These are phyloP conservation scores for Pseudomyrmex pallidus DNA, from an alignment of 1,140 invertebrate genomes.

Conservation along the genomic window DNA sequence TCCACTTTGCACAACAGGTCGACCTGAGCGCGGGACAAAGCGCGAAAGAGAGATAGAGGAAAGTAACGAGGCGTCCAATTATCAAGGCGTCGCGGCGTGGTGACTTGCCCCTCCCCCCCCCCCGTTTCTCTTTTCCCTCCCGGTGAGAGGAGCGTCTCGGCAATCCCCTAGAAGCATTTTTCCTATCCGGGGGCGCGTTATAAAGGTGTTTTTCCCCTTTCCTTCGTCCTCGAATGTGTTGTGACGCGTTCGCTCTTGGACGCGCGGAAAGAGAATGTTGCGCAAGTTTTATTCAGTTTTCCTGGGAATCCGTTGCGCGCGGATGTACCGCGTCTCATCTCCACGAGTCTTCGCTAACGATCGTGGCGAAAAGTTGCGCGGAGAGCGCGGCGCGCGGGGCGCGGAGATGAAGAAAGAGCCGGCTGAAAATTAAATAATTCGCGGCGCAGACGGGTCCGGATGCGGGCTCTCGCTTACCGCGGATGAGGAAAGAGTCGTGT, in stretches of 20 bases:
- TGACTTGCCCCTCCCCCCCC: conserved; percentile 54
- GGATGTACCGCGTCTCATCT: conserved; percentile 48
- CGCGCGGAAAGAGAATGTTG: conserved; percentile 46
- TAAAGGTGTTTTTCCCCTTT: conserved; percentile 60
- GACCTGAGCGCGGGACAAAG: conserved; percentile 32
- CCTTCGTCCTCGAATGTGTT: conserved; percentile 11
- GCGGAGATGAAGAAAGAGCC: conserved; percentile 16
- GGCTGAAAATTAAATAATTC: conserved; percentile 75
- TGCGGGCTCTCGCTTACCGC: conserved; percentile 54
- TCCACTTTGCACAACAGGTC: background rate
- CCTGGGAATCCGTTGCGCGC: conserved; percentile 60
- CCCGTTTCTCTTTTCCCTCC: background rate
- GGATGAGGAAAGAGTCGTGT: conserved; percentile 35
- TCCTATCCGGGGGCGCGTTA: conserved; percentile 60
- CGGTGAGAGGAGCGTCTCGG: conserved; percentile 32
- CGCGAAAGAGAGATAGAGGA: conserved; percentile 46
- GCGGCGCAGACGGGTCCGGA: conserved; percentile 49
- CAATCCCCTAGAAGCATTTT: conserved; percentile 66
- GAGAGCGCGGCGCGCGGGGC: conserved; percentile 19
- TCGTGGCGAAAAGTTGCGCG: conserved; percentile 68
- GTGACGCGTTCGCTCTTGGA: conserved; percentile 26
- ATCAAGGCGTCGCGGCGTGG: conserved; percentile 72
- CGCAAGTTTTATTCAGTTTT: conserved; percentile 76
- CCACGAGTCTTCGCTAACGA: conserved; percentile 70
- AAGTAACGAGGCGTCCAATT: conserved; percentile 80